phyloP scores from a whole-genome alignment of 2,113 vertebrate species.

The Athene noctua region DNA sequence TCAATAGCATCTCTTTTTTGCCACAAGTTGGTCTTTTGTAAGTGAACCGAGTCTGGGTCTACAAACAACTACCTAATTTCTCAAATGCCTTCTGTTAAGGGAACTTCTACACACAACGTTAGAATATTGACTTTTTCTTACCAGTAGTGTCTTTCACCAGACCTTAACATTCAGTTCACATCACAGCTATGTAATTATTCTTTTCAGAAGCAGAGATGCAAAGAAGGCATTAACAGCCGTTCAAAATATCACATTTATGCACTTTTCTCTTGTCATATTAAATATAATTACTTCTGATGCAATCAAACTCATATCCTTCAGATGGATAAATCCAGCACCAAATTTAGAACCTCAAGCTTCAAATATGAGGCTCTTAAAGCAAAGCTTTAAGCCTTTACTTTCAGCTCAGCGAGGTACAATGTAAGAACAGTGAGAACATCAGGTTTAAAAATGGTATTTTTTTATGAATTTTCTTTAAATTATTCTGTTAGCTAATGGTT shows the following conservation, averaged over 20 bases:
- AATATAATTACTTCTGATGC: conserved; percentile 58
- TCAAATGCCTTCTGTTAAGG: background rate
- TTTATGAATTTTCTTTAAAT: background rate
- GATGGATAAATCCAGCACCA: conserved; percentile 26
- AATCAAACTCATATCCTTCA: conserved; percentile 30
- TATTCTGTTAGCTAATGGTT: background rate
- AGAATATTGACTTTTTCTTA: background rate
- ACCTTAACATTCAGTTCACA: conserved; percentile 1
- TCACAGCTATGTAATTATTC: conserved; percentile 11
- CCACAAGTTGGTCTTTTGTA: background rate
- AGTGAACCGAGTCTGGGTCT: background rate
- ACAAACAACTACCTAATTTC: background rate
- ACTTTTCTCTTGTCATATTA: conserved; percentile 44
- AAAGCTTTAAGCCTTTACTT: conserved; percentile 7
- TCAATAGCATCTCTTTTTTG: background rate
- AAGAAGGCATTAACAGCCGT: conserved; percentile 14
- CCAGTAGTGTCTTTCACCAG: background rate
- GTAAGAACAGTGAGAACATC: background rate
- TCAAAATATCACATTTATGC: conserved; percentile 35
- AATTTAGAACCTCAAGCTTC: conserved; percentile 24
- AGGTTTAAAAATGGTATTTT: background rate
- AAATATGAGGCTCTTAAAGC: background rate
- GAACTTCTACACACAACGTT: background rate
- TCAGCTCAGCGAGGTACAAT: background rate
- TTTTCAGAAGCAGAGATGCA: conserved; percentile 29